Conservation (phyloP, 2,113 vertebrate species). For the Nothoprocta perdicaria region DNA sequence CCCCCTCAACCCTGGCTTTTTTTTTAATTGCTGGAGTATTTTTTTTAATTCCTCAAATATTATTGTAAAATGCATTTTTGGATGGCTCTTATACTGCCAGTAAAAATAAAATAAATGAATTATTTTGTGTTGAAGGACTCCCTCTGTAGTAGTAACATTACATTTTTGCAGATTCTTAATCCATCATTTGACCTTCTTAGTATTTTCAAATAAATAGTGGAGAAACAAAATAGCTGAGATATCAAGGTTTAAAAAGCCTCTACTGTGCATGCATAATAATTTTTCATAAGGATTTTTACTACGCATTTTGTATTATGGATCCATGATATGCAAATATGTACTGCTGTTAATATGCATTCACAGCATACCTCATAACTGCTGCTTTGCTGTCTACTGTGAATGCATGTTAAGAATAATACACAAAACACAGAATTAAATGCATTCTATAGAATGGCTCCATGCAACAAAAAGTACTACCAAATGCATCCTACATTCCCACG, state of each 20-base stretch:
- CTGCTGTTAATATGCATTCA: conserved; percentile 69
- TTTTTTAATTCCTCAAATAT: background rate
- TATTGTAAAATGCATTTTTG: background rate
- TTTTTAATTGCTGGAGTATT: background rate
- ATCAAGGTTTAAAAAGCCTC: conserved; percentile 70
- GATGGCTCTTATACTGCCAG: background rate
- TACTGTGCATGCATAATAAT: conserved; percentile 64
- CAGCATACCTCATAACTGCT: conserved; percentile 54
- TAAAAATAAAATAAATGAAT: conserved; percentile 33
- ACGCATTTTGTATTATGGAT: conserved; percentile 44
- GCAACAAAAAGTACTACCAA: background rate
- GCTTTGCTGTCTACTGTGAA: conserved; percentile 70
- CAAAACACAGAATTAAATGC: conserved; percentile 23
- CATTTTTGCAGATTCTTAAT: conserved; percentile 60
- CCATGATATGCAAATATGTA: conserved; percentile 62
- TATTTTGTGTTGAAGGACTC: conserved; percentile 15
- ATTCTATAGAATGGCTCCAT: background rate
- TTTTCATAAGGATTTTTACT: conserved; percentile 62
- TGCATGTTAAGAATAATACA: conserved; percentile 59
- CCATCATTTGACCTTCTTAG: conserved; percentile 64
- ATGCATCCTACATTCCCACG: background rate
- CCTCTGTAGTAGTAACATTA: conserved; percentile 37
- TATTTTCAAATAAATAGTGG: conserved; percentile 64
- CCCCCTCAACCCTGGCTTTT: background rate
- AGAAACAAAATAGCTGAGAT: conserved; percentile 67